phyloP scores from a whole-genome alignment of 2,113 vertebrate species.

The Nettapus auritus region DNA sequence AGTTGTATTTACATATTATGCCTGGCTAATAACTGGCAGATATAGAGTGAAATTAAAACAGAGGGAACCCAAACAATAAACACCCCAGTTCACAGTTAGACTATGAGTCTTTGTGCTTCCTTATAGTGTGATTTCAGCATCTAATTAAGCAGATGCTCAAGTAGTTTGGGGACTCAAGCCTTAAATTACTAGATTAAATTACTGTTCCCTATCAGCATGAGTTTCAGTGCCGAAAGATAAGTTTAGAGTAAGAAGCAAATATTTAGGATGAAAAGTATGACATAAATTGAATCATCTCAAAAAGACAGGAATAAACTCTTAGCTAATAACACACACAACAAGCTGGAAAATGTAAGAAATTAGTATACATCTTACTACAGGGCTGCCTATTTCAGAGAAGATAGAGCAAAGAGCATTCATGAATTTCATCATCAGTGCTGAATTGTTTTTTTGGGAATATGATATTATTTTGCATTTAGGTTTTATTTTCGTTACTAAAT shows the following conservation, averaged over 20 bases:
- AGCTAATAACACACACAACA: not conserved
- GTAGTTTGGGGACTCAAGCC: not conserved
- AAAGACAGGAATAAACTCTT: not conserved
- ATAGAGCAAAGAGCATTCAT: not conserved
- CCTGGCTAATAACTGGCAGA: slow-evolving; percentile 3
- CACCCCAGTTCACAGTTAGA: not conserved
- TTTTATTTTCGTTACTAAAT: not conserved
- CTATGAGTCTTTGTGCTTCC: slow-evolving; percentile 8
- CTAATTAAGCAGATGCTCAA: slow-evolving; percentile 35
- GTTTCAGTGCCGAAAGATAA: not conserved
- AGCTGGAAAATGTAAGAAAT: not conserved
- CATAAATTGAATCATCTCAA: not conserved
- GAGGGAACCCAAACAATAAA: not conserved
- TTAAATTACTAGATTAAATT: slow-evolving; percentile 1
- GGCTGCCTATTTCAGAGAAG: not conserved
- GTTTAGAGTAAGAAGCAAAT: slow-evolving; percentile 21
- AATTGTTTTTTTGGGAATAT: not conserved
- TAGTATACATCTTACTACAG: not conserved
- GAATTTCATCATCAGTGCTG: not conserved
- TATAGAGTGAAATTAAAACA: slow-evolving; percentile 22
- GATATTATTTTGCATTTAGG: not conserved
- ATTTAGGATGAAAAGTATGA: not conserved
- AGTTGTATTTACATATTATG: not conserved
- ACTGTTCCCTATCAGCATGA: not conserved
- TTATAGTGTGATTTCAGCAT: slow-evolving; percentile 28